Base-by-base conservation (phyloP, 1,140 invertebrate species). In the Drosophila nannoptera region DNA sequence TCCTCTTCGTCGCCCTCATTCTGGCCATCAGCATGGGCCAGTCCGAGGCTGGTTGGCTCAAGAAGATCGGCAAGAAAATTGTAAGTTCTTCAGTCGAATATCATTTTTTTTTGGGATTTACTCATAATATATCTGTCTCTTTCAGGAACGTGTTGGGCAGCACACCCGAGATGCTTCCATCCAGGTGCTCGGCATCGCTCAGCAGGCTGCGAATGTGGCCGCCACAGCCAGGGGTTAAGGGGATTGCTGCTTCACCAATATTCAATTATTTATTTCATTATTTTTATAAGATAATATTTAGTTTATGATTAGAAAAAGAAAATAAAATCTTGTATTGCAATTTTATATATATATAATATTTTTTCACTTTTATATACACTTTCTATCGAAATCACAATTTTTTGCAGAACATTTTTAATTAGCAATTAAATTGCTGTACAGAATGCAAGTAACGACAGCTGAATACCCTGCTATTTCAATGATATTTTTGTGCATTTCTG, bases 111-210 rank as follows among this genome's bases (percentile, higher is more conserved):
- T 2, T 9, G n/a, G 5, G 31, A 36, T 46, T 11, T 14, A 43
- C 3, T 6, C n/a, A 7, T 56, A 12, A 61, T 5, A 35, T 1
- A 2, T n/a, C 2, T 7, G 7, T 16, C 6, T 22, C 6, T 14
- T 11, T 6, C 22, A 89, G 87, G 87, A 89, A 75, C 87, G 83
- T 45, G 56, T 87, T 69, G 87, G 78, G 9, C 81, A 89, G 36
- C 71, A 88, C 33, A 86, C 87, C 16, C 55, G 83, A 4, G 87
- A 89, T 81, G 87, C 87, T 54, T 64, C 71, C n/a, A 88, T 89
- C 7, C 84, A 88, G 29, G 68, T 58, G 11, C 12, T 89, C n/a
- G 81, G 67, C 11, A 69, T 88, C 7, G 87, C 87, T 0, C 87
- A 88, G 40, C 81, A 89, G 54, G 84, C 78, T 2, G 87, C 87